phyloP scores from a whole-genome alignment of 2,888 invertebrate genomes.

The Spodoptera exigua region DNA sequence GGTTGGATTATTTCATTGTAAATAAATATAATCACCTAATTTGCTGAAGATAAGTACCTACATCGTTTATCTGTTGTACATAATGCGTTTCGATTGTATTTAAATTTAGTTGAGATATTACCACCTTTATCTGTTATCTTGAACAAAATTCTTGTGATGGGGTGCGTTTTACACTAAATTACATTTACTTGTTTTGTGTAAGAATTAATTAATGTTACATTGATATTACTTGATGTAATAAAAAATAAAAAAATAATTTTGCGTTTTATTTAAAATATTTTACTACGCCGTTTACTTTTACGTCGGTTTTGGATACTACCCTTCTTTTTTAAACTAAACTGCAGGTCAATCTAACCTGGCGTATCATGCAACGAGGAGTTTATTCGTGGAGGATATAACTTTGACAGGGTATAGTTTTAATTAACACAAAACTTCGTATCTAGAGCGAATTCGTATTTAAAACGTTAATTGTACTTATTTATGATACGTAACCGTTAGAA shows the following conservation, averaged over 20 bases:
- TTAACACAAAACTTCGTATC: too few relatives aligned
- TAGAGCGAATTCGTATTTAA: too few relatives aligned
- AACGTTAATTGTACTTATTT: too few relatives aligned
- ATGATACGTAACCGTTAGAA: too few relatives aligned
- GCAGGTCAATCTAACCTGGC: too few relatives aligned
- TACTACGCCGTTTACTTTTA: neutral
- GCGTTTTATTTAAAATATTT: conserved; percentile 40
- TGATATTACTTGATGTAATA: conserved; percentile 83
- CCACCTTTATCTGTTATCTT: conserved; percentile 32
- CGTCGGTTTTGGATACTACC: too few relatives aligned
- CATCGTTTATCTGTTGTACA: conserved; percentile 38
- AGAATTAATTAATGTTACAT: conserved; percentile 71
- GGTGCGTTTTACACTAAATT: conserved; percentile 44
- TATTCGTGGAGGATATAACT: too few relatives aligned
- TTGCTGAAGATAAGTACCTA: conserved; percentile 21
- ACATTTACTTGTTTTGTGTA: conserved; percentile 60
- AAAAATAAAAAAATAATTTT: conserved; percentile 59
- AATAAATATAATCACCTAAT: conserved; percentile 34
- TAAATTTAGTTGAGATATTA: conserved; percentile 23
- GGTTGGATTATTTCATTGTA: conserved; percentile 28
- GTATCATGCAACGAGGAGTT: too few relatives aligned
- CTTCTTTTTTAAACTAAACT: too few relatives aligned
- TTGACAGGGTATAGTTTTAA: too few relatives aligned
- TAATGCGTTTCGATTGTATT: conserved; percentile 27
- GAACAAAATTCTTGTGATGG: conserved; percentile 42